Conservation (phyloP, 2,797 vertebrate genomes). For the Argentina silus region DNA sequence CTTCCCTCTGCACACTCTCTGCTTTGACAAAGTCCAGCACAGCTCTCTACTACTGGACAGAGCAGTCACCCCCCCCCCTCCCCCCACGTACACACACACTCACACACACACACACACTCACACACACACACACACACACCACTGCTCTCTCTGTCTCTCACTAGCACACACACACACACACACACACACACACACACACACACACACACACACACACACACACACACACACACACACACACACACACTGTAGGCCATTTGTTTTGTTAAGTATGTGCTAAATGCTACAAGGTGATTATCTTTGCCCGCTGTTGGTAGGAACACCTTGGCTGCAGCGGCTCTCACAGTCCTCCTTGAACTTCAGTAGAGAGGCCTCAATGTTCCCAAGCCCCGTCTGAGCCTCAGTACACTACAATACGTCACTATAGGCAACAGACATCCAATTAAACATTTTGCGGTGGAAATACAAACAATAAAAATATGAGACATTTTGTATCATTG, state of each 20-base stretch:
- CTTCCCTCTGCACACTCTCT: constrained; percentile 63
- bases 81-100: not conserved
- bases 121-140: constrained; percentile 21
- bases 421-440: constrained; percentile 6
- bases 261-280: constrained; percentile 90
- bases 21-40: constrained; percentile 71
- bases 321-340: constrained; percentile 55
- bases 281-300: constrained; percentile 86
- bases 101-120: constrained; percentile 17
- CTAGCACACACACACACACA: too few relatives aligned
- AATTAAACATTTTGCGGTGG: constrained; percentile 6
- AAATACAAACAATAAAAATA: constrained; percentile 3
- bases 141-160: too few relatives aligned
- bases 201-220: constrained; percentile 41
- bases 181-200: constrained; percentile 21
- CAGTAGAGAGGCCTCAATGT: constrained; percentile 57
- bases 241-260: constrained; percentile 82
- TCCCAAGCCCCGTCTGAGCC: not conserved
- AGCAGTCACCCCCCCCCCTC: constrained; percentile 6
- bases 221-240: constrained; percentile 15
- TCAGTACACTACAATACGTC: constrained; percentile 5
- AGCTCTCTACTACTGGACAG: constrained; percentile 37
- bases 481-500: constrained; percentile 8
- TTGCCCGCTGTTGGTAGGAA: constrained; percentile 62
- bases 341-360: constrained; percentile 76